Evolutionary conservation across 1,140 invertebrate genomes (phyloP), one percentile per base, ranked within the genome.

Genomic region (Apolygus lucorum): DNA sequence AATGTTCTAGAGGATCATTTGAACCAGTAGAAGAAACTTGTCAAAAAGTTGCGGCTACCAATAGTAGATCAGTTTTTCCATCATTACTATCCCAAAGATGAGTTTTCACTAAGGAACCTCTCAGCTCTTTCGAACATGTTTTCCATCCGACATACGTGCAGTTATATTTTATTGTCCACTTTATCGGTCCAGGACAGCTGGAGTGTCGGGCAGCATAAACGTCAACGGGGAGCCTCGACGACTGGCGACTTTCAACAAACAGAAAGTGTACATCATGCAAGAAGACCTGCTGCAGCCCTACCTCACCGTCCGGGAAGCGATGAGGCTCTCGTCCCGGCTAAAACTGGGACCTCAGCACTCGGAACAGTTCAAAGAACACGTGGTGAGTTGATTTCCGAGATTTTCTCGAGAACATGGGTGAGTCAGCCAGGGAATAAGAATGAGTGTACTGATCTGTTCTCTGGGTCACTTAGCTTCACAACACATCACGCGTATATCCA

Each of bases 241-340:
- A 70, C 84, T 92, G 76, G 74, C 82, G 2, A 75, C 78, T 2
- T 86, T 86, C 76, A 82, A 86, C 69, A 92, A 91, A 78, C 84
- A 92, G 63, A 91, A 90, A 2, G 89, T 89, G 75, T 96, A 95
- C 80, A 95, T 96, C 74, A 92, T 93, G 84, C 94, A 96, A 78
- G 90, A 95, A 72, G 91, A 94, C 76, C 78, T 93, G 59, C 80
- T 93, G 25, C 86, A 93, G 73, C 86, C 89, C 0, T 83, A 88
- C 68, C 81, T 96, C 1, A 90, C 89, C 0, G 91, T 95, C 1
- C 83, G 84, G 52, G 93, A 96, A 80, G 84, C 90, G 1, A 92
- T 95, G 88, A 84, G 85, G 74, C 82, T 92, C 65, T 90, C 92
- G 0, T 91, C 93, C 2, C 85, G 92, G 74, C 82, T 96, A 0